phyloP scores from a whole-genome alignment of 2,113 vertebrate species.

The Saccopteryx bilineata region DNA sequence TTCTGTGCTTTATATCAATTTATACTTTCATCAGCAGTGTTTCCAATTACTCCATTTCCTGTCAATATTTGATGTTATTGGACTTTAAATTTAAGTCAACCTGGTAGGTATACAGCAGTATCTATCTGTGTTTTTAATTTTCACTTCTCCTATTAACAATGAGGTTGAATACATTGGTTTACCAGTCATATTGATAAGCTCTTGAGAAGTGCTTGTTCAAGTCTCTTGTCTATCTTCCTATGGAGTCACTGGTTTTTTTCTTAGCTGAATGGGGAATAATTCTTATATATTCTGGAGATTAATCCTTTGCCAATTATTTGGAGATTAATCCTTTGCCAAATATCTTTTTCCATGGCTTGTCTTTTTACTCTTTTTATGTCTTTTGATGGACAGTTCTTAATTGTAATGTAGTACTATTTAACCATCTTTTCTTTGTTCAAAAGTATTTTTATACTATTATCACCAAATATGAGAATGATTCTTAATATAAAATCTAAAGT shows the following conservation, averaged over 20 bases:
- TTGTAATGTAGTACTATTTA: background rate
- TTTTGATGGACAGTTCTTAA: slow-evolving; percentile 23
- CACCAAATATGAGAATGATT: background rate
- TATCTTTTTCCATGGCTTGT: background rate
- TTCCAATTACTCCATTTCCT: background rate
- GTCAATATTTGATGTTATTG: background rate
- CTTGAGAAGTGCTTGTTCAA: background rate
- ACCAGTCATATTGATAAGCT: background rate
- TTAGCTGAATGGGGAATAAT: background rate
- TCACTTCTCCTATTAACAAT: background rate
- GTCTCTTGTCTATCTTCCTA: background rate
- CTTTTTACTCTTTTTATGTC: background rate
- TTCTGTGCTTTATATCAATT: background rate
- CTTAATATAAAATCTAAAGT: background rate
- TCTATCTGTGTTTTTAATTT: slow-evolving; percentile 9
- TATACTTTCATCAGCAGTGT: background rate
- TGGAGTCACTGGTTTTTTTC: background rate
- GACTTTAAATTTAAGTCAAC: slow-evolving; percentile 15
- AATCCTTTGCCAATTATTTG: background rate
- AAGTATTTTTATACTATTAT: slow-evolving; percentile 43
- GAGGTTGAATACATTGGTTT: background rate
- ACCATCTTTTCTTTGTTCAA: slow-evolving; percentile 54
- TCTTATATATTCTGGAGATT: slow-evolving; percentile 10
- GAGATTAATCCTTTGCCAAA: background rate
- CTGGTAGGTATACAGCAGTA: background rate